phyloP scores from a whole-genome alignment of 2,797 vertebrate species.

The Limnodromus scolopaceus region DNA sequence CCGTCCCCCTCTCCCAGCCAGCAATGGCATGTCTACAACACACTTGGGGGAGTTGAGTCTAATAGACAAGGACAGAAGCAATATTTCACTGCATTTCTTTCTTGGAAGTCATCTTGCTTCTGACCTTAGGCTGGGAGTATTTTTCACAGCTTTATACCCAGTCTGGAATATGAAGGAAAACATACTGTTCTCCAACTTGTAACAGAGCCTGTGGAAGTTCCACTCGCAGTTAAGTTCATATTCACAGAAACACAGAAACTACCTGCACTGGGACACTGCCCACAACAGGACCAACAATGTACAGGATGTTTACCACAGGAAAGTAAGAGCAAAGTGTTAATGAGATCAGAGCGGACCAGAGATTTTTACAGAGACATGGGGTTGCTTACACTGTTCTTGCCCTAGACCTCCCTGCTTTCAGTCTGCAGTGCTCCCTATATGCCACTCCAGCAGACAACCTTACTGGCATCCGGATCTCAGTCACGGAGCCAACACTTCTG shows the following conservation, averaged over 20 bases:
- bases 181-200: neutral
- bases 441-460: neutral
- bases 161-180: neutral
- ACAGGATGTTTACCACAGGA: neutral
- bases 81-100: neutral
- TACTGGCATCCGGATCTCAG: neutral
- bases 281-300: neutral
- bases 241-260: neutral
- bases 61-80: neutral
- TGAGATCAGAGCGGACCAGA: neutral
- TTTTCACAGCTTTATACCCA: neutral
- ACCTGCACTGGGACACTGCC: neutral
- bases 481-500: neutral
- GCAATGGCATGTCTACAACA: fast-evolving
- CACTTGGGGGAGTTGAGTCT: fast-evolving
- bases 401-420: neutral
- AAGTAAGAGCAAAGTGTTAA: neutral
- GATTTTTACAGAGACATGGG: neutral
- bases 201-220: neutral
- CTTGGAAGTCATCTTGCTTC: neutral
- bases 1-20: neutral
- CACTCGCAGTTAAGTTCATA: neutral
- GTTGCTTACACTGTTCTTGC: neutral
- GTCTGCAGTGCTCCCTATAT: fast-evolving
- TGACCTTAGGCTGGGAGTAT: neutral